phyloP scores from a whole-genome alignment of 2,113 vertebrate species.

The Prinia subflava region DNA sequence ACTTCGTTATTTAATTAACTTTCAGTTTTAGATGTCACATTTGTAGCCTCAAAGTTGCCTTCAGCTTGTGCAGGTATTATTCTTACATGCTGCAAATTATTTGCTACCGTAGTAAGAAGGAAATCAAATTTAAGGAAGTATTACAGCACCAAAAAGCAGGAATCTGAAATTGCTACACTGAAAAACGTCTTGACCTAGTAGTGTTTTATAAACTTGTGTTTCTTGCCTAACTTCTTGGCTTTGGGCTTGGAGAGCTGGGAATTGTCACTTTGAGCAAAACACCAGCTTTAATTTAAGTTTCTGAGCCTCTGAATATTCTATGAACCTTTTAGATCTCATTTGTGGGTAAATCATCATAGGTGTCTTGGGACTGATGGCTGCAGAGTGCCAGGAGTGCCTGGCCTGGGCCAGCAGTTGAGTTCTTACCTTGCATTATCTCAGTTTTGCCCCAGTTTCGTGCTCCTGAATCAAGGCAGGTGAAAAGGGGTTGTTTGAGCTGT shows the following conservation, averaged over 20 bases:
- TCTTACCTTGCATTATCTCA: background rate
- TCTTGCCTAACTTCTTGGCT: background rate
- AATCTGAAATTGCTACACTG: background rate
- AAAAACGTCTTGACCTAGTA: background rate
- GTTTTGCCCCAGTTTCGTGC: background rate
- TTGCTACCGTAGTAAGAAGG: background rate
- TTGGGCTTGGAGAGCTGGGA: background rate
- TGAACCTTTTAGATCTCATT: background rate
- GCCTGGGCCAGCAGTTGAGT: background rate
- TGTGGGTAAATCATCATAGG: background rate
- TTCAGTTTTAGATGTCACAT: background rate
- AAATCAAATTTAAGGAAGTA: background rate
- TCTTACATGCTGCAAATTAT: background rate
- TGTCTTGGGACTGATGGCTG: background rate
- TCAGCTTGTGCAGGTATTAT: background rate
- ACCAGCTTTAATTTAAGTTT: background rate
- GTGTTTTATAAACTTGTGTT: background rate
- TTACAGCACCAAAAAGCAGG: background rate
- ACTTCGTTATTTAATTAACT: background rate
- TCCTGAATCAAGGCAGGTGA: background rate
- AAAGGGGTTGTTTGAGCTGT: background rate
- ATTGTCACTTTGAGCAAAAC: background rate
- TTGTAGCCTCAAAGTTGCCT: background rate
- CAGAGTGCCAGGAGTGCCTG: background rate
- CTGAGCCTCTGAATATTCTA: background rate